Conservation (phyloP, 2,797 vertebrate species). For the Propithecus deckenii region DNA sequence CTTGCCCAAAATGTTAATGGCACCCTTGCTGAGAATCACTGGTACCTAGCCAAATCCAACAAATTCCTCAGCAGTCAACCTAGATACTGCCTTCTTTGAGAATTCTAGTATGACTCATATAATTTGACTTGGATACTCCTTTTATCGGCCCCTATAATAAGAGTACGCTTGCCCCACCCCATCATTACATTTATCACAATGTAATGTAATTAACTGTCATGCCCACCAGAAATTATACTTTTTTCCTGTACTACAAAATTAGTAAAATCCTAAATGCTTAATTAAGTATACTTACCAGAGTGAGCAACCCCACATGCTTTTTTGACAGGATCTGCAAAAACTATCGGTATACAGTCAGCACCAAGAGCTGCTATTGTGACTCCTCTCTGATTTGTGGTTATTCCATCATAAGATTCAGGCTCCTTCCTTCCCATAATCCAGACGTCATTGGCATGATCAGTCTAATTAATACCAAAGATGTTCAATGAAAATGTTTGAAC, state of each 20-base stretch:
- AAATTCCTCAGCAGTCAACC: not conserved
- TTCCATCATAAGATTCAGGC: conserved; percentile 91
- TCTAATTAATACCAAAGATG: conserved; percentile 86
- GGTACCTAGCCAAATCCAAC: not conserved
- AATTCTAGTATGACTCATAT: conserved; percentile 29
- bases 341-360: conserved; percentile 94
- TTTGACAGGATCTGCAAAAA: conserved; percentile 92
- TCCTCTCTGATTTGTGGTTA: conserved; percentile 89
- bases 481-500: conserved; percentile 62
- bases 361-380: conserved; percentile 92
- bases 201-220: not conserved
- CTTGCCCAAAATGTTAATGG: not conserved
- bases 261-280: not conserved
- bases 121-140: not conserved
- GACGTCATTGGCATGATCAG: conserved; percentile 90
- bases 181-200: not conserved
- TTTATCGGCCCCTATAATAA: not conserved
- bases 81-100: not conserved
- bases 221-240: not conserved
- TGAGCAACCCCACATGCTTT: conserved; percentile 94
- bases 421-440: conserved; percentile 89
- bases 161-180: not conserved
- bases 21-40: conserved; percentile 18
- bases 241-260: not conserved
- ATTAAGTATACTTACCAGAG: conserved; percentile 87